Percentiles rank a stretch among this genome's conserved stretches.
Evolutionary conservation across 2,797 vertebrate genomes (phyloP).

Genomic region (Hydrocynus forskahlii): DNA sequence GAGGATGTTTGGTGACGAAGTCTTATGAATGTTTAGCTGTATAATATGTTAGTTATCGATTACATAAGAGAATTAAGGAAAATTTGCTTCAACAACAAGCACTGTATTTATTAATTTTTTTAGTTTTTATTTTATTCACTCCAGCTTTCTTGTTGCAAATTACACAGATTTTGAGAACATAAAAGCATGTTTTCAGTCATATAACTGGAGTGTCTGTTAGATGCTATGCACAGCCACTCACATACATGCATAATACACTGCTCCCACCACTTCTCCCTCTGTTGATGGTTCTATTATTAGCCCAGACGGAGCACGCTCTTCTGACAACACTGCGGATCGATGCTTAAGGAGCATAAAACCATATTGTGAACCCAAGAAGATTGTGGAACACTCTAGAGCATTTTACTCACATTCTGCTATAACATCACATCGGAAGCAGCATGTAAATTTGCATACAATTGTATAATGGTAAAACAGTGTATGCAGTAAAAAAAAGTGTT

Average conservation of each 20-base stretch:
- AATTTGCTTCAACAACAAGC: not conserved
- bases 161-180: too few relatives aligned
- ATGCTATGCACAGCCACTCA: not conserved
- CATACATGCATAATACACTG: not conserved
- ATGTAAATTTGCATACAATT: too few relatives aligned
- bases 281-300: conserved; percentile 10
- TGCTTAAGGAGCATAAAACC: not conserved
- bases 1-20: not conserved
- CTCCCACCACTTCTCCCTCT: not conserved
- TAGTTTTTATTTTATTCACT: not conserved
- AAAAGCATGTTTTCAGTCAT: not conserved
- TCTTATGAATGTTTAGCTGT: not conserved
- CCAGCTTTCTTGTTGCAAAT: not conserved
- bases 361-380: not conserved
- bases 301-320: not conserved
- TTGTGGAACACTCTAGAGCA: not conserved
- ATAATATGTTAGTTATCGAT: not conserved
- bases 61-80: not conserved
- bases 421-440: too few relatives aligned
- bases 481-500: too few relatives aligned
- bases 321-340: not conserved
- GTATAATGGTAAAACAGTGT: too few relatives aligned
- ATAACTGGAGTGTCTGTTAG: not conserved
- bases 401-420: not conserved
- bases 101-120: not conserved